Conservation (phyloP, 2,888 invertebrate species). For the Itoplectis maculator region DNA sequence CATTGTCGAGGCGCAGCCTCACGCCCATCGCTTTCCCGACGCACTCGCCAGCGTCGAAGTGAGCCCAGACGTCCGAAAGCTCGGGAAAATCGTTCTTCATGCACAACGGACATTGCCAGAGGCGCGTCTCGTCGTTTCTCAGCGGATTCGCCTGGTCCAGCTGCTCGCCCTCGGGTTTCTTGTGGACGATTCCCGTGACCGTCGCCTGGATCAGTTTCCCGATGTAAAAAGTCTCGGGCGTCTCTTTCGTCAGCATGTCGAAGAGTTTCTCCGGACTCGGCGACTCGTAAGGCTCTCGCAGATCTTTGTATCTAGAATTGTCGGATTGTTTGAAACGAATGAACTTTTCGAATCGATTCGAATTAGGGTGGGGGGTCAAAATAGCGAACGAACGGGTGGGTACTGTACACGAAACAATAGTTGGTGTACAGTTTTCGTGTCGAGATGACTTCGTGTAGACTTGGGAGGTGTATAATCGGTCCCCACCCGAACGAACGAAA, state of each 20-base stretch:
- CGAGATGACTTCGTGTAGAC: no score
- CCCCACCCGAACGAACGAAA: no score
- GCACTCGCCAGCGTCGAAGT: slow-evolving; percentile 97
- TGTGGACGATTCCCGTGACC: slow-evolving; percentile 92
- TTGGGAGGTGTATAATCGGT: no score
- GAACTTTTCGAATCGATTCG: no score
- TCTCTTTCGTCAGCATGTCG: slow-evolving; percentile 97
- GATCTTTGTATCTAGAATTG: slow-evolving; percentile 95
- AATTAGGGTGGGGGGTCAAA: no score
- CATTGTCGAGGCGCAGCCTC: slow-evolving; percentile 94
- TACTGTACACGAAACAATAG: no score
- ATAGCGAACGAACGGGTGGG: no score
- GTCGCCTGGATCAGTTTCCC: slow-evolving; percentile 92
- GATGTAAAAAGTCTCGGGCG: slow-evolving; percentile 95
- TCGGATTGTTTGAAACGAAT: no score
- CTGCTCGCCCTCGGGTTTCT: slow-evolving; percentile 95
- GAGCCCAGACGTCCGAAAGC: slow-evolving; percentile 97
- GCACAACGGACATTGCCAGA: slow-evolving; percentile 99
- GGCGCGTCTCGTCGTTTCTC: slow-evolving; percentile 94
- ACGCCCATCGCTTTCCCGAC: slow-evolving; percentile 92
- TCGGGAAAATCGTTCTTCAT: slow-evolving; percentile 97
- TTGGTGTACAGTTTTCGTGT: no score
- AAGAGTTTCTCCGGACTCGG: slow-evolving; percentile 94
- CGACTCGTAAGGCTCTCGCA: slow-evolving; percentile 90
- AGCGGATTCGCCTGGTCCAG: slow-evolving; percentile 97